phyloP scores from a whole-genome alignment of 2,113 vertebrate genomes.

The Protobothrops mucrosquamatus region DNA sequence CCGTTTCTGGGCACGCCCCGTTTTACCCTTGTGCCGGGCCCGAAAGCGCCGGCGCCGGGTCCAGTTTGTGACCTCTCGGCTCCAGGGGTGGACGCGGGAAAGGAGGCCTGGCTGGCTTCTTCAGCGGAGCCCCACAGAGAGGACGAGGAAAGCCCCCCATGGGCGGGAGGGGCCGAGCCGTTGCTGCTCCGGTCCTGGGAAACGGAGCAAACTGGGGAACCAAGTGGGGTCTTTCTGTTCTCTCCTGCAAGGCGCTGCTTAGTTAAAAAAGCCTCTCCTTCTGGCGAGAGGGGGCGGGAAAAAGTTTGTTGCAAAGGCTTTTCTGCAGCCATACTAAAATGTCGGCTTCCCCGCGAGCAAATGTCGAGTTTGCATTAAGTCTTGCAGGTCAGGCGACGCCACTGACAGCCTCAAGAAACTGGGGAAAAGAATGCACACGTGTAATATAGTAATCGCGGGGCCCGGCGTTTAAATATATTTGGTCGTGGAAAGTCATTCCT shows the following conservation, averaged over 20 bases:
- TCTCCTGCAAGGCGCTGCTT: background rate
- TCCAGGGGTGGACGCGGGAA: background rate
- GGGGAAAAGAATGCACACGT: background rate
- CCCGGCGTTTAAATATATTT: background rate
- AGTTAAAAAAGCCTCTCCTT: background rate
- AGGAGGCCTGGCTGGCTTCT: background rate
- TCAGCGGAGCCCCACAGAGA: background rate
- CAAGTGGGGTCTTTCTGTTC: background rate
- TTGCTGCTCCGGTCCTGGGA: background rate
- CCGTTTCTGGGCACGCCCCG: background rate
- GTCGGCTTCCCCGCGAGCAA: background rate
- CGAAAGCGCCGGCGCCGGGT: slow-evolving; percentile 2
- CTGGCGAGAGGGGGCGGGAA: background rate
- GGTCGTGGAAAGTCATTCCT: background rate
- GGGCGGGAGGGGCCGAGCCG: background rate
- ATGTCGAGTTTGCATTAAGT: background rate
- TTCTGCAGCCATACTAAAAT: background rate
- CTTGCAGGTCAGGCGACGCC: no score
- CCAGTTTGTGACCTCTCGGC: slow-evolving; percentile 30
- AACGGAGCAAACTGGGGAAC: background rate
- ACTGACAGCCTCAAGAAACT: background rate
- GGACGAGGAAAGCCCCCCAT: background rate
- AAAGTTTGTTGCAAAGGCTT: background rate
- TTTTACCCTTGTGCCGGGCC: background rate
- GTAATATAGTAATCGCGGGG: background rate